Conservation (phyloP, 2,888 invertebrate species). For the Sarcophaga rosellei region DNA sequence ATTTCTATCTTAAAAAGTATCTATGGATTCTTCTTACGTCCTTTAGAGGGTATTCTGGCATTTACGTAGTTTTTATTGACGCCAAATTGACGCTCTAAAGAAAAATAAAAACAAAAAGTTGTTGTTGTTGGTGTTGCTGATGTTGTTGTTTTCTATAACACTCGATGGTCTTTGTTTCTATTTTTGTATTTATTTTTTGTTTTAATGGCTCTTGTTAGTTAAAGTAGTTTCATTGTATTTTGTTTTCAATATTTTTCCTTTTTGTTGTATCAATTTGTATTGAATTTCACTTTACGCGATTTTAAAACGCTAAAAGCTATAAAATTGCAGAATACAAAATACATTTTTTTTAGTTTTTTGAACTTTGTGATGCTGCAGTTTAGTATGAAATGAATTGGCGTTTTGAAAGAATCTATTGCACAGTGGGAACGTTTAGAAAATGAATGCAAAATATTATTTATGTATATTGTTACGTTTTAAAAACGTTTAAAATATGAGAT, state of each 20-base stretch:
- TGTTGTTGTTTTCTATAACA: background rate
- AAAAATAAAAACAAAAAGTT: background rate
- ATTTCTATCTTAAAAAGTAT: background rate
- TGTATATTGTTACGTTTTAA: too few relatives aligned
- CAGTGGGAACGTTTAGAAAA: too few relatives aligned
- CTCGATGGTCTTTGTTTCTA: background rate
- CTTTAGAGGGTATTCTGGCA: background rate
- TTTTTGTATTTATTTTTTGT: background rate
- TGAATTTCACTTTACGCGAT: background rate
- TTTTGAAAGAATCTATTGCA: too few relatives aligned
- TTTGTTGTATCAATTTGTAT: background rate
- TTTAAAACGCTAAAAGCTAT: background rate
- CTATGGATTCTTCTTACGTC: background rate
- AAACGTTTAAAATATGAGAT: too few relatives aligned
- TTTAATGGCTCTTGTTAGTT: slow-evolving; percentile 18
- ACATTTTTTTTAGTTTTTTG: too few relatives aligned
- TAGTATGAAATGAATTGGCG: too few relatives aligned
- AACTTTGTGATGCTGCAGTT: too few relatives aligned
- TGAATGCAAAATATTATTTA: too few relatives aligned
- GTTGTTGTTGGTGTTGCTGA: too few relatives aligned
- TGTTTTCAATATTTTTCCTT: background rate
- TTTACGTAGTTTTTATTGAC: slow-evolving; percentile 20
- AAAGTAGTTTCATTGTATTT: background rate
- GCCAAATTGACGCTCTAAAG: slow-evolving; percentile 30
- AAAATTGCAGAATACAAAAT: background rate